These are phyloP conservation scores for Peromyscus californicus DNA, from an alignment of 2,113 vertebrate genomes.

Conservation along the genomic window DNA sequence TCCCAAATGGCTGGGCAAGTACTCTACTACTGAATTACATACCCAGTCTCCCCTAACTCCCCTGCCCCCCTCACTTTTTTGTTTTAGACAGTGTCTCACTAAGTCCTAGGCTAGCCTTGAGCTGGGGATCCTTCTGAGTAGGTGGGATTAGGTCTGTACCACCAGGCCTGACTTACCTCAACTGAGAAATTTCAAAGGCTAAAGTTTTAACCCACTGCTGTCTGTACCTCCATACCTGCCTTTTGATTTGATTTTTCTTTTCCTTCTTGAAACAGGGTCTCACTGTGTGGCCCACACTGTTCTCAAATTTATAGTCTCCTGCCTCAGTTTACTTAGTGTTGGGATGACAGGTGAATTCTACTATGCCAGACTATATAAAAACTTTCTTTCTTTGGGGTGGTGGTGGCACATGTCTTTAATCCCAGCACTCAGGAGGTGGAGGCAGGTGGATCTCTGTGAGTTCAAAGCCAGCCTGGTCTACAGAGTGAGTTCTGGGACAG, in stretches of 20 bases:
- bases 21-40: background rate
- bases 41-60: no score
- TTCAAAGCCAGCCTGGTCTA: background rate
- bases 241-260: no score
- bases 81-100: background rate
- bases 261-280: no score
- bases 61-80: no score
- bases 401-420: background rate
- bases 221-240: background rate
- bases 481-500: background rate
- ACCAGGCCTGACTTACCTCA: background rate
- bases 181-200: background rate
- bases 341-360: background rate
- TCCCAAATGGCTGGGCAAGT: background rate
- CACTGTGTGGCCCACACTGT: background rate
- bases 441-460: background rate
- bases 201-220: background rate
- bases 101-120: background rate
- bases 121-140: background rate
- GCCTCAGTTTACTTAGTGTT: background rate
- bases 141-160: background rate
- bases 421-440: background rate
- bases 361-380: background rate
- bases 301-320: background rate
- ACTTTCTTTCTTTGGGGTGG: background rate